These are phyloP conservation scores for Tetraneura akinire DNA, from an alignment of 1,140 invertebrate species.

Conservation along the genomic window DNA sequence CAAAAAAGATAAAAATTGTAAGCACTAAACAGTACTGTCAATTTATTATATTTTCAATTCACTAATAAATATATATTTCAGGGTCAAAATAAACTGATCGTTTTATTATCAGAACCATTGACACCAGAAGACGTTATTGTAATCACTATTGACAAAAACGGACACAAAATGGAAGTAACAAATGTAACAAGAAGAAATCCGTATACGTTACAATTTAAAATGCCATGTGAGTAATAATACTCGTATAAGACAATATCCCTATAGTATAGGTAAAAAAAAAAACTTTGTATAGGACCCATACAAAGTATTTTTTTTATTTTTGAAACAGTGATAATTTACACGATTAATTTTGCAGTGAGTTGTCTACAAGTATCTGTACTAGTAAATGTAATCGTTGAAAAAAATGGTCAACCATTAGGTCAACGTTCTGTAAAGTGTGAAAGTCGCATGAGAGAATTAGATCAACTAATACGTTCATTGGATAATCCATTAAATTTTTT, in stretches of 20 bases:
- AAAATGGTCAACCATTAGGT: conserved; percentile 76
- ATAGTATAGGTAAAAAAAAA: too few species aligned
- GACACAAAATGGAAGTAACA: conserved; percentile 73
- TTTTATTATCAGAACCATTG: conserved; percentile 75
- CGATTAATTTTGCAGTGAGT: conserved; percentile 61
- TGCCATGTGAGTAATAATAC: conserved; percentile 63
- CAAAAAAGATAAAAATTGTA: conserved; percentile 79
- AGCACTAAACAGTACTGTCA: conserved; percentile 56
- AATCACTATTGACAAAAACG: conserved; percentile 76
- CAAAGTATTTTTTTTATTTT: neutral
- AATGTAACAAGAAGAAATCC: conserved; percentile 77
- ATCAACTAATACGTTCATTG: conserved; percentile 73
- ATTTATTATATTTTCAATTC: neutral
- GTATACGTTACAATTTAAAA: conserved; percentile 77
- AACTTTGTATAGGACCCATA: too few species aligned
- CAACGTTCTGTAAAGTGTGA: conserved; percentile 81
- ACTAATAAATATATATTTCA: conserved; percentile 57
- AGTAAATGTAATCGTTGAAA: conserved; percentile 75
- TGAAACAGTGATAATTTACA: neutral
- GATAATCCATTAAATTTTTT: conserved; percentile 83
- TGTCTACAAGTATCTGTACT: conserved; percentile 80
- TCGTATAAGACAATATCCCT: neutral
- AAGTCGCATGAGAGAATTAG: conserved; percentile 76
- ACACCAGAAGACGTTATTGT: conserved; percentile 72
- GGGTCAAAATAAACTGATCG: conserved; percentile 81